Conservation (phyloP, 2,113 vertebrate species). For the Phaetusa simplex region DNA sequence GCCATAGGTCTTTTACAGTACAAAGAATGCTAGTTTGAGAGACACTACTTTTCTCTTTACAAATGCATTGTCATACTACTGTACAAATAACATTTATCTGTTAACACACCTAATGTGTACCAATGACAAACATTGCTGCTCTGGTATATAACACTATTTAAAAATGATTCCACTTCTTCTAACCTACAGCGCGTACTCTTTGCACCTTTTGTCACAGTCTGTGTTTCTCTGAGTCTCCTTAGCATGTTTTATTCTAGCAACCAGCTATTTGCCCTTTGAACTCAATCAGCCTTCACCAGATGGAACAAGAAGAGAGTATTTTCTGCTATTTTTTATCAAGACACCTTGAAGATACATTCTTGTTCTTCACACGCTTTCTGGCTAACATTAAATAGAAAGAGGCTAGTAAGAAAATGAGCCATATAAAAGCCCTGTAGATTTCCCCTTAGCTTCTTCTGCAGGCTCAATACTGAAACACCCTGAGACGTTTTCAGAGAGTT, state of each 20-base stretch:
- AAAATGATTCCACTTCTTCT: neutral
- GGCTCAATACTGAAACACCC: neutral
- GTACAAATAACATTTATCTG: neutral
- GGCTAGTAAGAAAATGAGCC: neutral
- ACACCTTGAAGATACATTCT: neutral
- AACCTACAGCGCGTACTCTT: neutral
- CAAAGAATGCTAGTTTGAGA: neutral
- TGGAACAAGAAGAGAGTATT: neutral
- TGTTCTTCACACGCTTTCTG: neutral
- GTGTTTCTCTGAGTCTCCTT: slow-evolving; percentile 11
- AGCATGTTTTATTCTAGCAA: slow-evolving; percentile 6
- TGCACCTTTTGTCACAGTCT: neutral
- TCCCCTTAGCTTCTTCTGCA: neutral
- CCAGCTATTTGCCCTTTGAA: neutral
- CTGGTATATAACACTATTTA: neutral
- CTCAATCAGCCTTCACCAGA: neutral
- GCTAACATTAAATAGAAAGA: neutral
- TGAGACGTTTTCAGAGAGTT: neutral
- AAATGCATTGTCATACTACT: neutral
- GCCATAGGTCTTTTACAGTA: neutral
- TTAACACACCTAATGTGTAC: neutral
- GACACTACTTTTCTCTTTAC: neutral
- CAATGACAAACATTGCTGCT: neutral
- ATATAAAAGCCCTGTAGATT: neutral
- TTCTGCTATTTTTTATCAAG: neutral